Percentiles rank a stretch among this genome's conserved stretches.
These are phyloP conservation scores for Tiliacea citrago DNA, from an alignment of 2,888 invertebrate species.

Conservation along the genomic window DNA sequence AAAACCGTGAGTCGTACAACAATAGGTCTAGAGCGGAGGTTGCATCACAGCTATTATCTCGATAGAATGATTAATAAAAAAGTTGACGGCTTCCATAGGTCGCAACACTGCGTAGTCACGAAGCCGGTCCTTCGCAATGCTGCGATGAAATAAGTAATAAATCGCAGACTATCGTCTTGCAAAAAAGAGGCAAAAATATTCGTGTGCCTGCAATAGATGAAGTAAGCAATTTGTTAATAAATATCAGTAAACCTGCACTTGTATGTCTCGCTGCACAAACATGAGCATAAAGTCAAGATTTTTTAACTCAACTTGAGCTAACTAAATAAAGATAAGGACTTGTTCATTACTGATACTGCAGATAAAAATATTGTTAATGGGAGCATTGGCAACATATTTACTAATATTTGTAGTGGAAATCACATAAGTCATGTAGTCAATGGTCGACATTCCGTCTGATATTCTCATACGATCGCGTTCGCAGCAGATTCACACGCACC, in stretches of 20 bases:
- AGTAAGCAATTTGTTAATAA: slow-evolving; percentile 62
- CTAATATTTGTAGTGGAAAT: slow-evolving; percentile 74
- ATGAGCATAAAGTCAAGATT: slow-evolving; percentile 52
- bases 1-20: slow-evolving; percentile 75
- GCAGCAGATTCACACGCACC: slow-evolving; percentile 88
- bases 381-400: slow-evolving; percentile 65
- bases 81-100: slow-evolving; percentile 68
- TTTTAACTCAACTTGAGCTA: slow-evolving; percentile 48
- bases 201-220: slow-evolving; percentile 58
- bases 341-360: slow-evolving; percentile 60
- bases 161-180: slow-evolving; percentile 65
- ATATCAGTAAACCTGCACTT: slow-evolving; percentile 55
- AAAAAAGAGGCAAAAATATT: slow-evolving; percentile 66
- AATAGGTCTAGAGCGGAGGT: slow-evolving; percentile 74
- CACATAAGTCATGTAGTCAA: slow-evolving; percentile 76
- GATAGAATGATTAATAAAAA: slow-evolving; percentile 74
- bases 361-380: slow-evolving; percentile 65
- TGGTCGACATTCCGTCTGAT: slow-evolving; percentile 78
- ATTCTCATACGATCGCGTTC: slow-evolving; percentile 84
- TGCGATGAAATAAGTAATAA: slow-evolving; percentile 73
- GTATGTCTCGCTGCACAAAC: slow-evolving; percentile 51
- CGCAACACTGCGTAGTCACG: slow-evolving; percentile 77
- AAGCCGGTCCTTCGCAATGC: slow-evolving; percentile 73
- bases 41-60: slow-evolving; percentile 75
- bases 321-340: slow-evolving; percentile 56